Evolutionary conservation across 2,888 invertebrate genomes (phyloP), one percentile per base, ranked within the genome.

Genomic region (Pyrgus malvae): DNA sequence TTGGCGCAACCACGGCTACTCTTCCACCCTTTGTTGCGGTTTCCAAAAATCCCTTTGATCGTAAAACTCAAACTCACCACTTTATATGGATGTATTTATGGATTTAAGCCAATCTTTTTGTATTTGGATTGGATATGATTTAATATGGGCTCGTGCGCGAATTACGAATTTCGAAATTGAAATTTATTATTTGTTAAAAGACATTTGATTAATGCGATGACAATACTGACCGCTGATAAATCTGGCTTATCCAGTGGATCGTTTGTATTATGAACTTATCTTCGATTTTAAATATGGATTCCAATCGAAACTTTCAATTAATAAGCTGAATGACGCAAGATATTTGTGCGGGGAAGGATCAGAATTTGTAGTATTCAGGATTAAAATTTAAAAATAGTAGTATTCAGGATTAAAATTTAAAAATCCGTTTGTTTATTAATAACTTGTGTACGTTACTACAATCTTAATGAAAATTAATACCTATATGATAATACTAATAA

Each of bases 81-180:
- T n/a, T n/a, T n/a, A 48, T 23, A 4, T 6, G 6, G 23, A 4
- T 3, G 23, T 11, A 17, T 33, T 17, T 38, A 38, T 38, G 27
- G 38, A 27, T 48, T 48, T 38, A 48, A 27, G 8, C 41, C 27
- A 38, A 48, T 38, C 38, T 27, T 48, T 38, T 48, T 19, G 37
- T 23, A 48, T 48, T 48, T 16, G 38, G 38, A 38, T 46, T 38
- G n/a, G 19, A 38, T 48, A 7, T 49, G 49, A 49, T 49, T 49
- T 49, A 45, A 21, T 12, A 19, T 12, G 41, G 62, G 60, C 68
- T 64, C 64, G 67, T 65, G 67, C 62, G 48, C 59, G 58, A 58
- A 64, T 67, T 64, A 62, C 54, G 56, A 45, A 38, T 48, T 45
- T 53, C 44, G 45, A 56, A 60, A 58, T 61, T 54, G 48, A 48